These are phyloP conservation scores for Gymnocypris eckloni DNA, from an alignment of 2,797 vertebrate species.

Conservation along the genomic window DNA sequence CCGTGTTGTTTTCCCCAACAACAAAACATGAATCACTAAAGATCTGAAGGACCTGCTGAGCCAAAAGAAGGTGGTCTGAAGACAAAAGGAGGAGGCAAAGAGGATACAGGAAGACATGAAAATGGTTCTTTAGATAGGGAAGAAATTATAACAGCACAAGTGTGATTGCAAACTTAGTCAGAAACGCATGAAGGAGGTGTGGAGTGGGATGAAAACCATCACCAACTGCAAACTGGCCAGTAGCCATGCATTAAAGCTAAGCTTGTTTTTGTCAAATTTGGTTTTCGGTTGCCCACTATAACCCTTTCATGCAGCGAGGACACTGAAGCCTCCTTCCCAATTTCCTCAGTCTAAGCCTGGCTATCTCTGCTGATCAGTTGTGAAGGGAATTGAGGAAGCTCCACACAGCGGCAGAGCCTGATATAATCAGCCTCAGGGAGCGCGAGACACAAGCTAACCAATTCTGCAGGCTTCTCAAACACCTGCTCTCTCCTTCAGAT, in stretches of 20 bases:
- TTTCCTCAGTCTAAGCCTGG: background rate
- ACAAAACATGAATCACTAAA: background rate
- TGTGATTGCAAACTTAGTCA: background rate
- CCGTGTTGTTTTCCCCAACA: background rate
- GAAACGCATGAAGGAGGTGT: constrained; percentile 22
- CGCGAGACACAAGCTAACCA: background rate
- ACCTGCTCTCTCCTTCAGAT: constrained; percentile 11
- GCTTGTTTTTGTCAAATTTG: constrained; percentile 11
- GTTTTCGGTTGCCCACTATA: background rate
- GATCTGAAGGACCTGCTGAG: background rate
- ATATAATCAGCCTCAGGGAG: constrained; percentile 33
- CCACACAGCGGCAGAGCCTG: constrained; percentile 19
- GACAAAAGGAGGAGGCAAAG: background rate
- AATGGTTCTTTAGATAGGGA: background rate
- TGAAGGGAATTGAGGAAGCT: constrained; percentile 20
- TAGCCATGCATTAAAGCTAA: background rate
- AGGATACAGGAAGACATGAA: background rate
- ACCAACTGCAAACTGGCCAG: background rate
- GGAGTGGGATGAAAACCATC: constrained; percentile 22
- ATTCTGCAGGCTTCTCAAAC: constrained; percentile 16
- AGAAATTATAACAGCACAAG: background rate
- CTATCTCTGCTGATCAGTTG: constrained; percentile 23
- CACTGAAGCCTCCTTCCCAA: constrained; percentile 8
- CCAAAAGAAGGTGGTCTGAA: background rate
- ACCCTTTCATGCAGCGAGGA: constrained; percentile 4